phyloP scores from a whole-genome alignment of 2,888 invertebrate genomes.

The Ferrisia virgata region DNA sequence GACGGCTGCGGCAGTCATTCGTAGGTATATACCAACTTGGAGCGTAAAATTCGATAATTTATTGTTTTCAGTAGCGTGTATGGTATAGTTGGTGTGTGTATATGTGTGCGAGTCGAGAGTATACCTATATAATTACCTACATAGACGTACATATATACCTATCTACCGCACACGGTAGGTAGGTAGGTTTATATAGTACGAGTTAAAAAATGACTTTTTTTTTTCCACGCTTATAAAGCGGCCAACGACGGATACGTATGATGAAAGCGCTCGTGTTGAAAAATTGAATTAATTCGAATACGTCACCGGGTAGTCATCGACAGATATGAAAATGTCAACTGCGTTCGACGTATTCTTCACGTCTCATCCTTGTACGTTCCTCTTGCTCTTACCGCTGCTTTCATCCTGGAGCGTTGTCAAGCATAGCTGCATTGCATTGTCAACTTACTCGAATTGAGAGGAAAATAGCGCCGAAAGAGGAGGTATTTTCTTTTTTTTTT shows the following conservation, averaged over 20 bases:
- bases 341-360: background rate
- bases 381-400: background rate
- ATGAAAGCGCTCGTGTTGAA: background rate
- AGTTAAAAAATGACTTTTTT: constrained; percentile 21
- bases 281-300: constrained; percentile 23
- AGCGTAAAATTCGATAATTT: constrained; percentile 9
- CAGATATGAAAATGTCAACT: constrained; percentile 28
- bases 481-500: background rate
- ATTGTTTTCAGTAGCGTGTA: background rate
- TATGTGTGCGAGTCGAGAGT: too few species aligned
- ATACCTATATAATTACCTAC: too few species aligned
- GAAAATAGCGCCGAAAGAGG: too few species aligned
- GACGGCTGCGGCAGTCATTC: background rate
- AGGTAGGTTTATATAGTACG: too few species aligned
- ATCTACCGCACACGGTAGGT: too few species aligned
- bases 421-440: background rate
- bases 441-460: too few species aligned
- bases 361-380: background rate
- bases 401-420: background rate
- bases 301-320: constrained; percentile 18
- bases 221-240: background rate
- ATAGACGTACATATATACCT: too few species aligned
- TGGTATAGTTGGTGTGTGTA: background rate
- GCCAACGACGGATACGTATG: background rate
- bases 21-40: background rate